These are phyloP conservation scores for Pomatostomus ruficeps DNA, from an alignment of 2,113 vertebrate genomes.

Conservation along the genomic window DNA sequence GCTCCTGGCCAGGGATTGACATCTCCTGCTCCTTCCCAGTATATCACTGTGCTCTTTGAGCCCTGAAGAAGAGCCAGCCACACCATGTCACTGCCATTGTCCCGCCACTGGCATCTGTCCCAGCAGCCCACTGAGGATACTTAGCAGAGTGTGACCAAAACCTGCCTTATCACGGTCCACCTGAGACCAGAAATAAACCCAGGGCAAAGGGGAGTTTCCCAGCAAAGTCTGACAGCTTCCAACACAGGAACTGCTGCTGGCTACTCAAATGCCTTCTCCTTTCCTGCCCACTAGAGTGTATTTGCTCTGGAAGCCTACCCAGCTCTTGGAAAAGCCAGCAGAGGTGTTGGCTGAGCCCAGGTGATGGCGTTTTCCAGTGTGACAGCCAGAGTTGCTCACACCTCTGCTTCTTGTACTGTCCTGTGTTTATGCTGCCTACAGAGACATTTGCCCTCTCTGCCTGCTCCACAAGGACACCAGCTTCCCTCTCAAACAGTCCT, in stretches of 20 bases:
- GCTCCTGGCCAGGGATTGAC: not conserved
- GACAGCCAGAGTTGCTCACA: not conserved
- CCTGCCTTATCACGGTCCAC: slow-evolving; percentile 7
- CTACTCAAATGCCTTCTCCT: not conserved
- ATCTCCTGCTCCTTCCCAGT: not conserved
- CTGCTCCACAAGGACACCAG: not conserved
- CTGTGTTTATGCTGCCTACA: rapidly evolving
- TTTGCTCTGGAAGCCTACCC: not conserved
- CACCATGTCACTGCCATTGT: rapidly evolving
- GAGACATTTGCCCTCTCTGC: not conserved
- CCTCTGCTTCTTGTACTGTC: not conserved
- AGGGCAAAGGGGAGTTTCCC: not conserved
- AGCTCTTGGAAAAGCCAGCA: not conserved
- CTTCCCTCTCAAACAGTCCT: not conserved
- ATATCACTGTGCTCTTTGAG: rapidly evolving
- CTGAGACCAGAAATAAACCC: not conserved
- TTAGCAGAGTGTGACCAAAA: slow-evolving; percentile 36
- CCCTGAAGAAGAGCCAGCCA: not conserved
- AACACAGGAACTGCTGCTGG: rapidly evolving
- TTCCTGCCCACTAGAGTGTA: not conserved
- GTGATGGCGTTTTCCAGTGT: not conserved
- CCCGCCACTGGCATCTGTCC: not conserved
- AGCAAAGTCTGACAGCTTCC: not conserved
- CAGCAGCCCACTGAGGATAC: not conserved
- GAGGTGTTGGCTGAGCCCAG: not conserved